Base-by-base conservation (phyloP, 2,888 invertebrate genomes). In the Lordiphosa andalusiaca region DNA sequence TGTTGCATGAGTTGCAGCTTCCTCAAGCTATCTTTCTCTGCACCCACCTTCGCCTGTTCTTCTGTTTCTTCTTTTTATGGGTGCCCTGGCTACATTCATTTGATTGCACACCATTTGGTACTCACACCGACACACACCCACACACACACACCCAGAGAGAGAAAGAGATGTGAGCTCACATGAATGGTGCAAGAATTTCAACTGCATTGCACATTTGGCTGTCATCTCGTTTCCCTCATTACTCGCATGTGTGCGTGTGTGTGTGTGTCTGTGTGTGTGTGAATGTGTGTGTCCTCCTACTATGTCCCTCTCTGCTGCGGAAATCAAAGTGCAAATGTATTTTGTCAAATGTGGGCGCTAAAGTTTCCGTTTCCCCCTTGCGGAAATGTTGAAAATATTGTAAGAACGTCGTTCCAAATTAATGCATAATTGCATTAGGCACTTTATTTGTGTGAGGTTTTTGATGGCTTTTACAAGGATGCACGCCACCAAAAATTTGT, bases 1-100 rank as follows among this genome's bases (percentile, higher is more conserved):
- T 80, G 83, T 75, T 68, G 81, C 80, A 82, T 75, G 76, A 82
- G 73, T 82, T 82, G 85, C 83, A 78, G 72, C 78, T 77, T 77
- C 80, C 84, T 69, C 53, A 47, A 61, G 62, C 66, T 51, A 37
- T 40, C 36, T 23, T 35, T 37, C 51, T 12, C n/a, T 13, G 23
- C 35, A 37, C 38, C 23, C 6, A 37, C 5, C 57, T 36, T 6
- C 6, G 25, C 9, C n/a, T 7, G 35, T 21, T 36, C n/a, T 36
- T 13, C 30, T 41, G 9, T 23, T 23, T 19, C 19, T 12, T 13
- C 16, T 12, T 53, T 54, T 48, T 40, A 61, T 73, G 46, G 71
- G 40, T 53, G 50, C 46, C 49, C 33, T 39, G 30, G 52, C 48
- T 44, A 50, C 55, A 62, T 74, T 64, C 77, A 78, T 71, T 84